phyloP scores from a whole-genome alignment of 2,113 vertebrate species.

The Aix galericulata region DNA sequence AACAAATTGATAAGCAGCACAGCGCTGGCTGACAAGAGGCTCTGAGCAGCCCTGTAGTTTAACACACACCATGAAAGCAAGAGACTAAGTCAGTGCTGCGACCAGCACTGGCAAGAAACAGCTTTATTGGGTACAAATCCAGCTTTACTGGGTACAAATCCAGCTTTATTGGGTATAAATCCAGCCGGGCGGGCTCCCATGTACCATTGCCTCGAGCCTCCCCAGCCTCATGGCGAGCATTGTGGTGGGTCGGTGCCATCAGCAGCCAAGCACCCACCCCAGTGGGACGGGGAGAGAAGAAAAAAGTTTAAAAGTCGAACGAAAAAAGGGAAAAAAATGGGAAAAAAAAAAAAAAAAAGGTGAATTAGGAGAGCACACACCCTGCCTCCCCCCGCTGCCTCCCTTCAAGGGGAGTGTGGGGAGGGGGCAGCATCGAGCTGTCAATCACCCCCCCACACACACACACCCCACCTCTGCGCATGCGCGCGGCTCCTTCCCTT shows the following conservation, averaged over 20 bases:
- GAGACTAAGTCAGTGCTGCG: neutral
- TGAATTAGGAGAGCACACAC: no score
- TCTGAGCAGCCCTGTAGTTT: neutral
- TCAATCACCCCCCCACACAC: neutral
- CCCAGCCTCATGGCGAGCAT: no score
- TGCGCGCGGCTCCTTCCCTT: neutral
- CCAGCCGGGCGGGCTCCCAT: neutral
- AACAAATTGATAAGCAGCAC: neutral
- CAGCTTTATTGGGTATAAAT: neutral
- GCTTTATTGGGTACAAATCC: neutral
- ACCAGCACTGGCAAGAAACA: neutral
- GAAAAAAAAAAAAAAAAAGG: no score
- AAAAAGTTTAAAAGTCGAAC: no score
- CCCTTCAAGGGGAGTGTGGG: rapidly evolving
- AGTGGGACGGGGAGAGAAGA: no score
- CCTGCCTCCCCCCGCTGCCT: no score
- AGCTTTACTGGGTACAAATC: neutral
- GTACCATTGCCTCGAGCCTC: no score
- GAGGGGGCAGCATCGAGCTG: no score
- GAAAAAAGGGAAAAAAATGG: no score
- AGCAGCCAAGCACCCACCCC: neutral
- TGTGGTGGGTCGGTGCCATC: neutral
- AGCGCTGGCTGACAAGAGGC: neutral
- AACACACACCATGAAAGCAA: neutral
- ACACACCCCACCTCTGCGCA: neutral